These are phyloP conservation scores for Zophobas atratus DNA, from an alignment of 1,140 invertebrate species.

Conservation along the genomic window DNA sequence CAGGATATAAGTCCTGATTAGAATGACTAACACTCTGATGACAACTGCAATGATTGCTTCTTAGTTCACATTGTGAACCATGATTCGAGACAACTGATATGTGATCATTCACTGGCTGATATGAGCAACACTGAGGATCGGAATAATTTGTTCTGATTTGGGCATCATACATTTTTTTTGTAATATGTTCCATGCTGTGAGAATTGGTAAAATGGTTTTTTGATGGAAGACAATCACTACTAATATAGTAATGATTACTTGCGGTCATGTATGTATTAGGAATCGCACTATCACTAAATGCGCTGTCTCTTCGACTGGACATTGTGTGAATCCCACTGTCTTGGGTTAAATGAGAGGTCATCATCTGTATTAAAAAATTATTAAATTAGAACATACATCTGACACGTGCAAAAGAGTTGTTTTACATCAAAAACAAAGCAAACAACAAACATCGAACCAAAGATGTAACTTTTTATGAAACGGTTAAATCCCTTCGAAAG, in stretches of 20 bases:
- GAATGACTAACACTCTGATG: conserved; percentile 55
- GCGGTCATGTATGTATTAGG: conserved; percentile 46
- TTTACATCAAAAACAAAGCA: too few species aligned
- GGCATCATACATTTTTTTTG: conserved; percentile 18
- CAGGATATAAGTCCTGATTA: conserved; percentile 53
- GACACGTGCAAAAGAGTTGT: too few species aligned
- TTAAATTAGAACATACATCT: too few species aligned
- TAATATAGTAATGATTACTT: conserved; percentile 53
- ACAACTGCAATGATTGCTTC: conserved; percentile 47
- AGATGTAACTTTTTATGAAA: too few species aligned
- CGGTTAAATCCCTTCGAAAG: too few species aligned
- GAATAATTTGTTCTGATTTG: conserved; percentile 4
- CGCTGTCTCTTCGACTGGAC: conserved; percentile 65
- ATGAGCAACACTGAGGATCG: conserved; percentile 1
- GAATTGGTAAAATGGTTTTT: conserved; percentile 43
- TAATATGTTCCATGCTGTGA: conserved; percentile 55
- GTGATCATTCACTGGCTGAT: conserved; percentile 17
- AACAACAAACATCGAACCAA: too few species aligned
- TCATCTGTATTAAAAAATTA: conserved; percentile 49
- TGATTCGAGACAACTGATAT: conserved; percentile 50
- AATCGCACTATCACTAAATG: conserved; percentile 60
- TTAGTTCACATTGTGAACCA: conserved; percentile 48
- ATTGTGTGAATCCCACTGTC: conserved; percentile 67
- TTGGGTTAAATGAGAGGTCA: conserved; percentile 62
- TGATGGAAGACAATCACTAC: conserved; percentile 62